Evolutionary conservation across 2,797 vertebrate genomes (phyloP).

Genomic region (Sebastes oblongus): DNA sequence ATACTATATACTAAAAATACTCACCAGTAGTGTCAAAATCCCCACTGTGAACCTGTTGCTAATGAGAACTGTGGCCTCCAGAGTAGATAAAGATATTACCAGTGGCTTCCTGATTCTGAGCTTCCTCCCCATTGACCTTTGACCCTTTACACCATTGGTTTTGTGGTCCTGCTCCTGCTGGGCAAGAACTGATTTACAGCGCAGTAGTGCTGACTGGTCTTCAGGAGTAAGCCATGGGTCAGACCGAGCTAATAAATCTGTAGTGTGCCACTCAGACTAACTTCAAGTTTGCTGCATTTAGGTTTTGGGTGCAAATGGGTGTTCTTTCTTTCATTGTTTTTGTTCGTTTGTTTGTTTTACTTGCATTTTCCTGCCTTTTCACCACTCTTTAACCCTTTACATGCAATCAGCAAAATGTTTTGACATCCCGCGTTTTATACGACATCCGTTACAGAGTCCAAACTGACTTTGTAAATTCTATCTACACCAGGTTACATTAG

Average conservation of each 20-base stretch:
- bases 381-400: too few relatives aligned
- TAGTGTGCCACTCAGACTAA: neutral
- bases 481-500: neutral
- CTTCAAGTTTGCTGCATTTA: neutral
- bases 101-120: slow-evolving; percentile 42
- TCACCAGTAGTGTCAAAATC: neutral
- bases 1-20: neutral
- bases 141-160: slow-evolving; percentile 48
- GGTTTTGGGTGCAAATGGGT: neutral
- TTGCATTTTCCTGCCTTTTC: neutral
- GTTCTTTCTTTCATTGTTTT: neutral
- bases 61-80: neutral
- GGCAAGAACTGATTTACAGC: slow-evolving; percentile 67
- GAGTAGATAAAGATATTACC: slow-evolving; percentile 38
- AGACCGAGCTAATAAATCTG: slow-evolving; percentile 60
- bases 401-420: neutral
- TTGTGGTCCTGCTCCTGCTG: slow-evolving; percentile 52
- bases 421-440: neutral
- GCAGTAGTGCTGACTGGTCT: slow-evolving; percentile 59
- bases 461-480: neutral
- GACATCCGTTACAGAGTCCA: too few relatives aligned
- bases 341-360: neutral
- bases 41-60: neutral
- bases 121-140: slow-evolving; percentile 63
- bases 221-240: slow-evolving; percentile 62